These are phyloP conservation scores for Strigamia crassipes DNA, from an alignment of 2,888 invertebrate genomes.

Conservation along the genomic window DNA sequence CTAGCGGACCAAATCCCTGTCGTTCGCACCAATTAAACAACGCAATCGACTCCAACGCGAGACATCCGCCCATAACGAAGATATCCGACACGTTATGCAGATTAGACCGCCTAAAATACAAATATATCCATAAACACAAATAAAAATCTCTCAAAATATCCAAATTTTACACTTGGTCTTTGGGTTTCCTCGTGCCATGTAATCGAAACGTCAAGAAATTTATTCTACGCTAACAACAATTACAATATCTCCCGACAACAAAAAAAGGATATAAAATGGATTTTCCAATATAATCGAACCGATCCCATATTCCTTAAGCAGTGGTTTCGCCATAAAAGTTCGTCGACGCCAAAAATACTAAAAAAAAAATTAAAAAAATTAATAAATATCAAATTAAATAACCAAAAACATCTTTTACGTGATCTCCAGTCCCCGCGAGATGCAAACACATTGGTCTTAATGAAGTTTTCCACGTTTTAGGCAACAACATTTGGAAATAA, in stretches of 20 bases:
- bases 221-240: neutral
- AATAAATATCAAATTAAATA: no score
- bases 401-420: constrained; percentile 65
- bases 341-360: constrained; percentile 91
- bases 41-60: constrained; percentile 89
- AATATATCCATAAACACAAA: constrained; percentile 37
- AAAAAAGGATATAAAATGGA: constrained; percentile 73
- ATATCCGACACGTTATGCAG: constrained; percentile 95
- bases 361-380: constrained; percentile 50
- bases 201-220: constrained; percentile 51
- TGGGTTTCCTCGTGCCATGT: constrained; percentile 79
- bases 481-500: constrained; percentile 81
- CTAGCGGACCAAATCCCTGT: constrained; percentile 88
- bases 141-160: constrained; percentile 47
- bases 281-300: constrained; percentile 94
- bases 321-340: constrained; percentile 85
- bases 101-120: constrained; percentile 74
- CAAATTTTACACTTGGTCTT: constrained; percentile 74
- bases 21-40: constrained; percentile 92
- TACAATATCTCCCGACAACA: neutral
- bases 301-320: constrained; percentile 85
- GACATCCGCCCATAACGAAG: constrained; percentile 97
- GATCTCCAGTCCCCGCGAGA: constrained; percentile 97
- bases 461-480: constrained; percentile 73
- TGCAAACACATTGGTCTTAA: constrained; percentile 88